Evolutionary conservation across 2,888 invertebrate species (phyloP).

Genomic region (Erebia aethiops): DNA sequence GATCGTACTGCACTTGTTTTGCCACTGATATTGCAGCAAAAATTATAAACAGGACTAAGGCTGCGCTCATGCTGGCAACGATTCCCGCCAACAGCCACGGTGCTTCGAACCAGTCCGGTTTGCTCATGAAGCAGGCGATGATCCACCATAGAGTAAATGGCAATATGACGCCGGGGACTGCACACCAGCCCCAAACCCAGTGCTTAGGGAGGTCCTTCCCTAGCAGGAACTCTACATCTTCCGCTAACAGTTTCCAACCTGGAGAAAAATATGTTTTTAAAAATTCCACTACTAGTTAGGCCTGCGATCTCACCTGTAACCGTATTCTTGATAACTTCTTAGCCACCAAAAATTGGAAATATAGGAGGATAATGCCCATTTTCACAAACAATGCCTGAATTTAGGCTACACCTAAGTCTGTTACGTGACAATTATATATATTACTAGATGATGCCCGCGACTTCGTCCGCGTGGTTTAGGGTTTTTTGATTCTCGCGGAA

Average conservation of each 20-base stretch:
- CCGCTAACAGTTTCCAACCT: conserved; percentile 65
- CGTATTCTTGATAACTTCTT: too few relatives aligned
- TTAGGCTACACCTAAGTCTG: too few relatives aligned
- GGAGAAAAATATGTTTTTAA: conserved; percentile 27
- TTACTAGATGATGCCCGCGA: too few relatives aligned
- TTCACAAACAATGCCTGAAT: too few relatives aligned
- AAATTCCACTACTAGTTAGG: too few relatives aligned
- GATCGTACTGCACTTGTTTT: conserved; percentile 67
- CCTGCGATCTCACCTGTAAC: too few relatives aligned
- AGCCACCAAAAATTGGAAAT: too few relatives aligned
- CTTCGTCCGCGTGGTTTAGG: too few relatives aligned
- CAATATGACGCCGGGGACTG: conserved; percentile 51
- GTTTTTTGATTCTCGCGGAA: too few relatives aligned
- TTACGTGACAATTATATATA: too few relatives aligned
- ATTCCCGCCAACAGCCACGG: conserved; percentile 53
- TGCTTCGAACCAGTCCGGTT: conserved; percentile 48
- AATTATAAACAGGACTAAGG: conserved; percentile 46
- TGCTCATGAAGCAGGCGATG: conserved; percentile 39
- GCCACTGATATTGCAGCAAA: conserved; percentile 55
- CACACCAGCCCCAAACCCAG: conserved; percentile 68
- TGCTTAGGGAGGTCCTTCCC: conserved; percentile 50
- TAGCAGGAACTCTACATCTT: conserved; percentile 68
- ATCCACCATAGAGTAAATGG: conserved; percentile 62
- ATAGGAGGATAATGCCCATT: too few relatives aligned
- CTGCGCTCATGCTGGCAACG: conserved; percentile 41